These are phyloP conservation scores for Xyrichtys novacula DNA, from an alignment of 2,797 vertebrate genomes.

Conservation along the genomic window DNA sequence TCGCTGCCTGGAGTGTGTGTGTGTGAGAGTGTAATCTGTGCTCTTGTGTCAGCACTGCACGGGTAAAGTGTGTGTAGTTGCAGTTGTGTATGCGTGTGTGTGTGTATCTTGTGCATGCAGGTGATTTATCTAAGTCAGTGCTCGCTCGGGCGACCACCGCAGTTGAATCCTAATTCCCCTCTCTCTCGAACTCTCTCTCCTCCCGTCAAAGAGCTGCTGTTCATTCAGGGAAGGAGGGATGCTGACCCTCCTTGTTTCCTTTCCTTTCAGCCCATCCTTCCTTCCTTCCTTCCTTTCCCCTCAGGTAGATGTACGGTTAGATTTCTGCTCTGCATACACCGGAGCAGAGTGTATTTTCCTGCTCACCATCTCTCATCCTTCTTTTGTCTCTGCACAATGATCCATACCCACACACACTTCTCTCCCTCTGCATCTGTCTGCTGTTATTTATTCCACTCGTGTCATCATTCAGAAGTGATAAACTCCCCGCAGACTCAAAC, in stretches of 20 bases:
- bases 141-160: constrained; percentile 64
- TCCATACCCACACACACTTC: neutral
- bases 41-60: constrained; percentile 43
- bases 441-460: constrained; percentile 63
- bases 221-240: constrained; percentile 61
- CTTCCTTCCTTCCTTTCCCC: neutral
- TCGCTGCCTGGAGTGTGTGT: constrained; percentile 3
- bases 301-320: constrained; percentile 23
- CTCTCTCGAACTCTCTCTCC: constrained; percentile 33
- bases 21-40: constrained; percentile 33
- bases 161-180: constrained; percentile 83
- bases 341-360: constrained; percentile 15
- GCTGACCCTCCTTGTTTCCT: neutral
- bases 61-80: constrained; percentile 38
- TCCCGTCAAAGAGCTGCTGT: constrained; percentile 80
- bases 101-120: constrained; percentile 62
- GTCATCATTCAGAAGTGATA: constrained; percentile 71
- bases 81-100: constrained; percentile 22
- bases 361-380: constrained; percentile 21
- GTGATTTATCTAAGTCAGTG: constrained; percentile 81
- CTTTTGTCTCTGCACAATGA: constrained; percentile 35
- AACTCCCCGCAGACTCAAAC: constrained; percentile 45
- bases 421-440: constrained; percentile 45
- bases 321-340: constrained; percentile 27
- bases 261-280: neutral